Base-by-base conservation (phyloP, 2,888 invertebrate genomes). In the Apoderus coryli region DNA sequence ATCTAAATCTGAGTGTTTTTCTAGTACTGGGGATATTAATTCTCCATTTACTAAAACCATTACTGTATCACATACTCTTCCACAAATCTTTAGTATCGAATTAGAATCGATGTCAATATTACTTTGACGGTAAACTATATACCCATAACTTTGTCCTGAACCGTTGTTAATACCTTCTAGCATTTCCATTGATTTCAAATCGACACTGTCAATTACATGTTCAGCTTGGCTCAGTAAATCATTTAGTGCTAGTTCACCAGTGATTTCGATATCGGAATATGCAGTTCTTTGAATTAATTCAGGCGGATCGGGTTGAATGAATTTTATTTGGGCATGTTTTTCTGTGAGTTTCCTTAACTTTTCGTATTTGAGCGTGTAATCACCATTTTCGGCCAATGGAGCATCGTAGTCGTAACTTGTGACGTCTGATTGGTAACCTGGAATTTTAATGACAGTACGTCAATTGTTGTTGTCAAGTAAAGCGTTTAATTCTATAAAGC, bases 381-480 rank as follows among this genome's bases (percentile, higher is more conserved):
- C 89, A 2, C 92, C 92, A 28, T 82, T 77, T 59, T 95, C 93
- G 4, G 67, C 69, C 42, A 95, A 59, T 0, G 92, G 92, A 1
- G 90, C 82, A 53, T 92, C 88, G 49, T 90, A 58, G 51, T 62
- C 63, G 36, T 63, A 64, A 37, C 61, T 62, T 1, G 59, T 57
- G 9, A 59, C 58, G 40, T 56, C 57, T 2, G 62, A 53, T 31
- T 52, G 48, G 36, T 43, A 54, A 2, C 47, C 52, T 25, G 39
- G 37, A 38, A 49, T 45, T 28, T 6, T 15, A 12, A 6, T n/a
- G n/a, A n/a, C n/a, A n/a, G n/a, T n/a, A n/a, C n/a, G n/a, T n/a
- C n/a, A n/a, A n/a, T n/a, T n/a, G n/a, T n/a, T n/a, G n/a, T n/a
- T n/a, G n/a, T n/a, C n/a, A n/a, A n/a, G n/a, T n/a, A n/a, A n/a